Evolutionary conservation across 2,888 invertebrate species (phyloP).

Genomic region (Stenotaenia linearis): DNA sequence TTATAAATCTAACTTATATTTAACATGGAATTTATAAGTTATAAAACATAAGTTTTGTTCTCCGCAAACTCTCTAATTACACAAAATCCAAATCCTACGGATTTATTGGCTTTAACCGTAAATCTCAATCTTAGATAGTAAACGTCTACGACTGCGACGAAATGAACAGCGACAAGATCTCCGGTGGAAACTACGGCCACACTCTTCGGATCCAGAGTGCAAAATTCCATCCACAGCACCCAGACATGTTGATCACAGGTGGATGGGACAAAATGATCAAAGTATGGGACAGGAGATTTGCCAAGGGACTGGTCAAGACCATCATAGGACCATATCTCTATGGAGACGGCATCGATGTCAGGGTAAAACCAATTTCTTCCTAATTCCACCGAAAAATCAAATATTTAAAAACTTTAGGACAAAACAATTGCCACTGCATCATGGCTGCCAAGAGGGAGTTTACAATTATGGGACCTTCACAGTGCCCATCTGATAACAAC

Average conservation of each 20-base stretch:
- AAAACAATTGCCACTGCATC: neutral
- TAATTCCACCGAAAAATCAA: neutral
- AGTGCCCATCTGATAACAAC: neutral
- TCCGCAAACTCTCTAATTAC: no score
- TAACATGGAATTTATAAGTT: no score
- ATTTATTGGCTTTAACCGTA: no score
- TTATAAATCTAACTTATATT: no score
- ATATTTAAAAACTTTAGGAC: neutral
- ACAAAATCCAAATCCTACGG: no score
- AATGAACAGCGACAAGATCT: neutral
- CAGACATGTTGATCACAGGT: conserved; percentile 13
- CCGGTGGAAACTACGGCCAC: neutral
- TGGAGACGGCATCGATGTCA: neutral
- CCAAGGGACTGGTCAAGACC: neutral
- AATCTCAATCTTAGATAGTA: neutral
- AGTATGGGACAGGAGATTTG: conserved; percentile 27
- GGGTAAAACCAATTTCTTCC: no score
- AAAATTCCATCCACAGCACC: conserved; percentile 17
- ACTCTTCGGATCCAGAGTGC: neutral
- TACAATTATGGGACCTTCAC: conserved; percentile 3
- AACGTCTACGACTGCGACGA: neutral
- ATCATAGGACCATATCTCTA: neutral
- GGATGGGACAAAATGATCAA: conserved; percentile 21
- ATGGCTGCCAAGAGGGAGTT: neutral
- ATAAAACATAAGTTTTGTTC: no score